phyloP scores from a whole-genome alignment of 1,140 invertebrate genomes.

The Pteromalus puparum region DNA sequence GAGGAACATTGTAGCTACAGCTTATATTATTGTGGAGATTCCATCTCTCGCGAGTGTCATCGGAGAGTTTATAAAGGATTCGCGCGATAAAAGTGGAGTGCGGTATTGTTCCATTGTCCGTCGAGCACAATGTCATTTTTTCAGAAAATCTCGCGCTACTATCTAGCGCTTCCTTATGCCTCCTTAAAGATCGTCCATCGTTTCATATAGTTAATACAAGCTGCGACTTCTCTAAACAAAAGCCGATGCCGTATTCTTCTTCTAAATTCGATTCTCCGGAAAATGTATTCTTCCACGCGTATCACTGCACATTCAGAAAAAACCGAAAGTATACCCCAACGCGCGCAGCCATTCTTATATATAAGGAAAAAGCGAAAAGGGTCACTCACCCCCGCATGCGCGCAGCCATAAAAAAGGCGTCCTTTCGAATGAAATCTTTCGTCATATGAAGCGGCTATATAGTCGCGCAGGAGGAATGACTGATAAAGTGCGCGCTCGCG shows the following conservation, averaged over 20 bases:
- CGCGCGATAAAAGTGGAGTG: background rate
- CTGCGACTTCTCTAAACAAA: no score
- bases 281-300: no score
- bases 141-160: background rate
- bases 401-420: slow-evolving; percentile 3
- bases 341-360: no score
- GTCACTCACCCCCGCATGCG: background rate
- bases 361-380: background rate
- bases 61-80: background rate
- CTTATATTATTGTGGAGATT: background rate
- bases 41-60: background rate
- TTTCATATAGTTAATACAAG: no score
- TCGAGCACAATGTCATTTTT: background rate
- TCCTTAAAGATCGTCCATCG: no score
- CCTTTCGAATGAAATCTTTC: slow-evolving; percentile 26
- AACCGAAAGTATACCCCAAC: no score
- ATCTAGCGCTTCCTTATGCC: background rate
- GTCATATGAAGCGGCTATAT: slow-evolving; percentile 16
- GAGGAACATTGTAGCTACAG: background rate
- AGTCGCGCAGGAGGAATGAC: no score
- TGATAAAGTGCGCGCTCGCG: no score
- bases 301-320: no score
- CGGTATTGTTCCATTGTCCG: background rate
- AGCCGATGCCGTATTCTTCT: no score
- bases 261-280: background rate